phyloP scores from a whole-genome alignment of 2,888 invertebrate species.

The Heteropelma amictum region DNA sequence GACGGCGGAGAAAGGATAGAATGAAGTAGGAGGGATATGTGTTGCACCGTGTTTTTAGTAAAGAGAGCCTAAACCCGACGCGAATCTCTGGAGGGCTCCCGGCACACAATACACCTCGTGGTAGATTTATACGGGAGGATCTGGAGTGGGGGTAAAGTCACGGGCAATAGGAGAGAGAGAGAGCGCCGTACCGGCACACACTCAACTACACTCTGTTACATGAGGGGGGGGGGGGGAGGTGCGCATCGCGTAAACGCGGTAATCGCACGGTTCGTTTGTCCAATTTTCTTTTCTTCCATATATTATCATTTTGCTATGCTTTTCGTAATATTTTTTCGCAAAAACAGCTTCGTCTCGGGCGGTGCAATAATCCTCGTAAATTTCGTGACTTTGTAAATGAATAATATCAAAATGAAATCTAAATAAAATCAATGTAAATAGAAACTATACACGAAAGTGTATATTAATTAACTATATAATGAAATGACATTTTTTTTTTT shows the following conservation, averaged over 20 bases:
- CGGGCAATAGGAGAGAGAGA: constrained; percentile 2
- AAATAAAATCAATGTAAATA: too few species aligned
- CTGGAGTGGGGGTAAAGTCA: constrained; percentile 28
- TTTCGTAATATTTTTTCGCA: too few species aligned
- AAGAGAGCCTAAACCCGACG: constrained; percentile 38
- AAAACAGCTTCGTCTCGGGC: too few species aligned
- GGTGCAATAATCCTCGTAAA: too few species aligned
- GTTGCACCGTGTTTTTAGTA: constrained; percentile 36
- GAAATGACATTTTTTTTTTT: too few species aligned
- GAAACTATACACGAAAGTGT: too few species aligned
- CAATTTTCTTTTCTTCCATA: background rate
- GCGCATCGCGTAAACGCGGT: constrained; percentile 32
- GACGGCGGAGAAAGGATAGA: background rate
- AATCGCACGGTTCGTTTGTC: constrained; percentile 12
- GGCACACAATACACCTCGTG: constrained; percentile 15
- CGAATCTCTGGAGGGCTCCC: constrained; percentile 37
- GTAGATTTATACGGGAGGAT: background rate
- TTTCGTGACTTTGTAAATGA: too few species aligned
- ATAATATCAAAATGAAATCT: too few species aligned
- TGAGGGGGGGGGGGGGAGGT: constrained; percentile 33
- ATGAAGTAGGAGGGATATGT: constrained; percentile 10
- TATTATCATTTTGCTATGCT: background rate
- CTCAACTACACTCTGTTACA: too few species aligned
- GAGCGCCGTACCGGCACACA: background rate
- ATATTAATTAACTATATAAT: too few species aligned